These are phyloP conservation scores for Eulemur coronatus DNA, from an alignment of 2,797 vertebrate genomes.

Conservation along the genomic window DNA sequence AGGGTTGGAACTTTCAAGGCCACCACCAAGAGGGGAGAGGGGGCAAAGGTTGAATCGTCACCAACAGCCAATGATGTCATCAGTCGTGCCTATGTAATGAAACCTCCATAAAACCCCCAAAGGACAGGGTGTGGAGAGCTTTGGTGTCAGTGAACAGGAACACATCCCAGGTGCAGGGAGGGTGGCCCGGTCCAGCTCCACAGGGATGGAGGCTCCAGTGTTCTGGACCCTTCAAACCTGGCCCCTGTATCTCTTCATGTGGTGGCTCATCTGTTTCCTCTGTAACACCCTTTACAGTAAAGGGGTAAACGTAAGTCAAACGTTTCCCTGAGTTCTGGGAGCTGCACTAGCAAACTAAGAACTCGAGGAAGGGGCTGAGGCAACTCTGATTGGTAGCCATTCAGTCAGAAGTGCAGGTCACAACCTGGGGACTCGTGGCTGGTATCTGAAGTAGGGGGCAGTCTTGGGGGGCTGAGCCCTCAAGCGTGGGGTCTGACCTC, in stretches of 20 bases:
- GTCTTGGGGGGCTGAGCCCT: neutral
- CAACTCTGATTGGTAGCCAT: neutral
- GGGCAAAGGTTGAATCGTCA: neutral
- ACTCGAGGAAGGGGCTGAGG: neutral
- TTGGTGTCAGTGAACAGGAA: neutral
- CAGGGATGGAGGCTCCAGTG: neutral
- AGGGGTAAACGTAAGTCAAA: neutral
- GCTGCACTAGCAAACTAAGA: neutral
- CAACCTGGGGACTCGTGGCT: neutral
- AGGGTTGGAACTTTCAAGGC: neutral
- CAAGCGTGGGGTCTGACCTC: neutral
- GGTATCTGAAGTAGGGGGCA: neutral
- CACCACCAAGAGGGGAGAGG: neutral
- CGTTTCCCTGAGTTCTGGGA: neutral
- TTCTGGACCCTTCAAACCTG: neutral
- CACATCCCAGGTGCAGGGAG: neutral
- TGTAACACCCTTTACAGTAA: neutral
- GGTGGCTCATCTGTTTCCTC: neutral
- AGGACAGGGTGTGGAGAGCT: neutral
- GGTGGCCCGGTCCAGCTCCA: neutral
- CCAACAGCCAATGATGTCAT: neutral
- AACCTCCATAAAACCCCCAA: neutral
- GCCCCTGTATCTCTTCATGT: neutral
- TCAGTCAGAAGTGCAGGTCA: neutral
- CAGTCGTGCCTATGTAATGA: neutral